Percentiles rank a stretch among this genome's conserved stretches.
Conservation (phyloP, 2,888 invertebrate genomes). For the Diarsia mendica region DNA sequence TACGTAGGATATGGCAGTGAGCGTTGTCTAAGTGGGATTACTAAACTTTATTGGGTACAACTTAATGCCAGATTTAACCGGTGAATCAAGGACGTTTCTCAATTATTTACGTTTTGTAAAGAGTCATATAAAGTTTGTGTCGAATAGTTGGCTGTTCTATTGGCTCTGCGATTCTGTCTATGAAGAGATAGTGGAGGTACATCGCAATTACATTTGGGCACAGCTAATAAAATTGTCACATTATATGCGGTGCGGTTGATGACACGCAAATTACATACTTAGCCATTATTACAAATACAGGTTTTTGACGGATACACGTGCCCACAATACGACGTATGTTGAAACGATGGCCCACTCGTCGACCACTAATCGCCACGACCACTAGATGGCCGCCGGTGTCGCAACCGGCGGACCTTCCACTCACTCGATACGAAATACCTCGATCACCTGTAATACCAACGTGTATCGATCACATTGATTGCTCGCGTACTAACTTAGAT, state of each 20-base stretch:
- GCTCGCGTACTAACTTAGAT: slow-evolving; percentile 53
- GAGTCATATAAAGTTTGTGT: background rate
- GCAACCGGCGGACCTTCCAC: slow-evolving; percentile 86
- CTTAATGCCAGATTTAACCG: slow-evolving; percentile 35
- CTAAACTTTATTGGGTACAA: slow-evolving; percentile 21
- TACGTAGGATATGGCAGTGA: slow-evolving; percentile 37
- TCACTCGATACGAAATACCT: slow-evolving; percentile 85
- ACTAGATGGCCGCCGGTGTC: slow-evolving; percentile 85
- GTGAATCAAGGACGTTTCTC: slow-evolving; percentile 32
- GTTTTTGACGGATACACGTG: slow-evolving; percentile 78
- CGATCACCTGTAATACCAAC: slow-evolving; percentile 79
- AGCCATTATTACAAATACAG: slow-evolving; percentile 74
- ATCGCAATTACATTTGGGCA: slow-evolving; percentile 16
- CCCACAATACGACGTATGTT: slow-evolving; percentile 81
- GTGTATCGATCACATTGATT: slow-evolving; percentile 73
- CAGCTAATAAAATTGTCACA: slow-evolving; percentile 16
- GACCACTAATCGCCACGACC: slow-evolving; percentile 87
- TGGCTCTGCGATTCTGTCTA: background rate
- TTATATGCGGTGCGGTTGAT: slow-evolving; percentile 65
- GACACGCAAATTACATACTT: slow-evolving; percentile 70
- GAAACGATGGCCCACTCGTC: slow-evolving; percentile 86
- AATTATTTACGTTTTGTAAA: background rate
- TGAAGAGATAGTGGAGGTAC: background rate
- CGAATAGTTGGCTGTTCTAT: background rate
- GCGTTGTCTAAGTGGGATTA: slow-evolving; percentile 30